phyloP scores from a whole-genome alignment of 2,797 vertebrate genomes.

The Enteromius trimaculatus region DNA sequence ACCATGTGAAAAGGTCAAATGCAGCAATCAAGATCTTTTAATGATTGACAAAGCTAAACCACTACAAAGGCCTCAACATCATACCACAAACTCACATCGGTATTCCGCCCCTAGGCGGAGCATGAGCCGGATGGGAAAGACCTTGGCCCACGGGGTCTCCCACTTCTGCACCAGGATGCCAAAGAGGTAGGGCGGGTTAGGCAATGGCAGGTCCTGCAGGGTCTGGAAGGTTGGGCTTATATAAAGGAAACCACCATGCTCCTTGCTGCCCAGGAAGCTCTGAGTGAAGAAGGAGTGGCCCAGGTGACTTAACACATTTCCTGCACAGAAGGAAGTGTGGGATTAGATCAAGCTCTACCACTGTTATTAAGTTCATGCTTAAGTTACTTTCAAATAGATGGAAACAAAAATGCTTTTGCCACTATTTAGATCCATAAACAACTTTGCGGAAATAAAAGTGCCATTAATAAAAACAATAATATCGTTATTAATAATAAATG shows the following conservation, averaged over 20 bases:
- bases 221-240: conserved; percentile 94
- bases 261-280: conserved; percentile 95
- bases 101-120: conserved; percentile 96
- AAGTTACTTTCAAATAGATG: neutral
- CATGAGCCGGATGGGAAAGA: conserved; percentile 98
- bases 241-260: conserved; percentile 96
- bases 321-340: conserved; percentile 68
- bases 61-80: neutral
- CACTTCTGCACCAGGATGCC: conserved; percentile 98
- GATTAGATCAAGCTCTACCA: neutral
- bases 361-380: neutral
- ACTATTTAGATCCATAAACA: neutral
- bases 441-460: neutral
- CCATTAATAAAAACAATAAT: neutral
- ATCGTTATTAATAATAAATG: neutral
- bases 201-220: conserved; percentile 93
- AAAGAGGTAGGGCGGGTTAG: conserved; percentile 94
- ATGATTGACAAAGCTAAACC: neutral
- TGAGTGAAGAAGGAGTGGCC: conserved; percentile 98
- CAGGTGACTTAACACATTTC: conserved; percentile 92
- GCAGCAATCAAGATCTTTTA: neutral
- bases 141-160: conserved; percentile 99
- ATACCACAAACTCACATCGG: conserved; percentile 84
- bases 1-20: neutral
- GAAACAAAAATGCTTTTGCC: neutral